These are phyloP conservation scores for Cheirogaleus medius DNA, from an alignment of 2,113 vertebrate species.

Conservation along the genomic window DNA sequence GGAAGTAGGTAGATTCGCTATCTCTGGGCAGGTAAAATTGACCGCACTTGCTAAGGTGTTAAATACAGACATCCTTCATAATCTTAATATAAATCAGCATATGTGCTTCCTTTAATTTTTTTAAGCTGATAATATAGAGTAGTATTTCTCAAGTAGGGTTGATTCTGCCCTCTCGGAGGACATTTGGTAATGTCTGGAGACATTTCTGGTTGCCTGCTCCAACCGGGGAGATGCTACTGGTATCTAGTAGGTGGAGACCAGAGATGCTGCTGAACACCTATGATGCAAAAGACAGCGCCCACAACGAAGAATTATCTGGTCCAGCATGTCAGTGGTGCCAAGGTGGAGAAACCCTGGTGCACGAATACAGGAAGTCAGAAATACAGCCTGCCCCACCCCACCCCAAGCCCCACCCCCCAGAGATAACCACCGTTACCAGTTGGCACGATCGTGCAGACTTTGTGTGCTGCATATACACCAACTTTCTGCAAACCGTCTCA, in stretches of 20 bases:
- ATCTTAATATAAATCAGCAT: background rate
- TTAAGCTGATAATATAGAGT: no score
- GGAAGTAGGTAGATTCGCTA: background rate
- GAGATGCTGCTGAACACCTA: background rate
- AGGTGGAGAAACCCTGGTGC: background rate
- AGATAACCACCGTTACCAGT: background rate
- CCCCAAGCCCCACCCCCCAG: background rate
- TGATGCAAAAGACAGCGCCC: accelerated
- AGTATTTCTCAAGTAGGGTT: background rate
- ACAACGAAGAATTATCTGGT: background rate
- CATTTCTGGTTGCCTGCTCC: background rate
- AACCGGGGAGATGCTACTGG: background rate
- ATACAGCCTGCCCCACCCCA: background rate
- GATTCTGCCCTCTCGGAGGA: background rate
- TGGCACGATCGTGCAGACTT: background rate
- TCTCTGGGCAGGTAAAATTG: background rate
- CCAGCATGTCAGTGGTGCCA: background rate
- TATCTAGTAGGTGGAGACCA: background rate
- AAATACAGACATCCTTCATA: background rate
- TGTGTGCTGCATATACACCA: background rate
- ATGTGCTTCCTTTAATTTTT: background rate
- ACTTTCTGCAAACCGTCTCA: background rate
- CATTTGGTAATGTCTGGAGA: no score
- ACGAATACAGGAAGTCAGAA: background rate
- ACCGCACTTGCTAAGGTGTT: background rate